These are phyloP conservation scores for Pongo abelii DNA, from an alignment of 2,113 vertebrate genomes.

Conservation along the genomic window DNA sequence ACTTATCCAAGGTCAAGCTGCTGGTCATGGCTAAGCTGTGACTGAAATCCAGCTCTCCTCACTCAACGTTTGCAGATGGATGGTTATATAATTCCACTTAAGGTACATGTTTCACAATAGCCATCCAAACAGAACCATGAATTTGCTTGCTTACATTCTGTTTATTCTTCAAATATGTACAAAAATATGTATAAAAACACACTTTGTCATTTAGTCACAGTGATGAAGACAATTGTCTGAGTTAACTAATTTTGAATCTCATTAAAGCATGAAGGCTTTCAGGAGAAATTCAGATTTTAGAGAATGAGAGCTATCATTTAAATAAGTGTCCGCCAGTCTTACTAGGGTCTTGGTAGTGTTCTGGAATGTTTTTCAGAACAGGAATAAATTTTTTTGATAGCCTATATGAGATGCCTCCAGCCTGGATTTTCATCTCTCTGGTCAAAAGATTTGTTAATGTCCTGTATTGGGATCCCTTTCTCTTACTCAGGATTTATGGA, in stretches of 20 bases:
- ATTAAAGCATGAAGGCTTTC: slow-evolving; percentile 38
- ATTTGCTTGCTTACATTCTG: not conserved
- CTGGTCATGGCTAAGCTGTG: not conserved
- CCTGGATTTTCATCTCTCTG: not conserved
- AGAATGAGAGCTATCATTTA: not conserved
- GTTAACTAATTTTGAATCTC: slow-evolving; percentile 30
- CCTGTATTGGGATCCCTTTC: not conserved
- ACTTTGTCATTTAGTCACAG: not conserved
- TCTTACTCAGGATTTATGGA: not conserved
- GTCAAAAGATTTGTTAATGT: not conserved
- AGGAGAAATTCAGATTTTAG: not conserved
- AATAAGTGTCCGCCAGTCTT: not conserved
- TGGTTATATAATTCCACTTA: not conserved
- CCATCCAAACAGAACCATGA: not conserved
- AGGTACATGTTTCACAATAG: not conserved
- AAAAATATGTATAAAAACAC: not conserved
- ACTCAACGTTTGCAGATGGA: not conserved
- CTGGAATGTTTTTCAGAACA: not conserved
- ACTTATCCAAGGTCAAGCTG: not conserved
- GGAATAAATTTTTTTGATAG: not conserved
- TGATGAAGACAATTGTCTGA: slow-evolving; percentile 6
- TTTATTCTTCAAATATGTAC: not conserved
- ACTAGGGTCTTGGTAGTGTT: not conserved
- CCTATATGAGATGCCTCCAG: not conserved
- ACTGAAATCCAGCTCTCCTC: not conserved